Base-by-base conservation (phyloP, 2,888 invertebrate genomes). In the Tribolium freemani region DNA sequence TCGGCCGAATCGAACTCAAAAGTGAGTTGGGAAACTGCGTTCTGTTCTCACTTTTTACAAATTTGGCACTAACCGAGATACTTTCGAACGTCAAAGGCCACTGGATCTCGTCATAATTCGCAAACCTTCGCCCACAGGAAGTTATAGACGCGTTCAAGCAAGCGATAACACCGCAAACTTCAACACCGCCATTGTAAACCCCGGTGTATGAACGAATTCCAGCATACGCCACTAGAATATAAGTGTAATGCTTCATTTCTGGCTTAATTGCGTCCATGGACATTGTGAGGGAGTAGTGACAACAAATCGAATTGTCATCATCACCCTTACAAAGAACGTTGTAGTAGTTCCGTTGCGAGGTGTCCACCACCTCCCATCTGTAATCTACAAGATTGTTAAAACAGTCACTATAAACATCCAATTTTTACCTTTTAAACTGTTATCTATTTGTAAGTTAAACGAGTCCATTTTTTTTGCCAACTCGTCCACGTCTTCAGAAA, bases 151-250 rank as follows among this genome's bases (percentile, higher is more conserved):
- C 83, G 38, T 87, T 87, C 3, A 85, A 84, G 81, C 91, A 91
- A 5, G 89, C 87, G 5, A 90, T 78, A 4, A 91, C 80, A 0
- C 87, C 86, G 69, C 91, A 91, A 10, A 87, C 76, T 77, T 89
- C 87, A 1, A 84, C 78, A 0, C 89, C 90, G 0, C 88, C 89
- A 0, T 87, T 86, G 0, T 84, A 87, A 6, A 88, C 71, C 0
- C 88, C 88, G 30, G 83, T 83, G 78, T 84, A 90, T 0, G 86
- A 84, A 10, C 90, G 85, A 0, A 89, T 87, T 0, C 90, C 90
- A 51, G 87, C 86, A 74, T 88, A 90, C 0, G 87, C 89, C 0
- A 85, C 85, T 1, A 89, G 87, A 76, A 88, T 87, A 76, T 91
- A 90, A 51, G 81, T 82, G 76, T 90, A 90, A 73, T 11, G 10